phyloP scores from a whole-genome alignment of 2,888 invertebrate genomes.

The Xanthia icteritia region DNA sequence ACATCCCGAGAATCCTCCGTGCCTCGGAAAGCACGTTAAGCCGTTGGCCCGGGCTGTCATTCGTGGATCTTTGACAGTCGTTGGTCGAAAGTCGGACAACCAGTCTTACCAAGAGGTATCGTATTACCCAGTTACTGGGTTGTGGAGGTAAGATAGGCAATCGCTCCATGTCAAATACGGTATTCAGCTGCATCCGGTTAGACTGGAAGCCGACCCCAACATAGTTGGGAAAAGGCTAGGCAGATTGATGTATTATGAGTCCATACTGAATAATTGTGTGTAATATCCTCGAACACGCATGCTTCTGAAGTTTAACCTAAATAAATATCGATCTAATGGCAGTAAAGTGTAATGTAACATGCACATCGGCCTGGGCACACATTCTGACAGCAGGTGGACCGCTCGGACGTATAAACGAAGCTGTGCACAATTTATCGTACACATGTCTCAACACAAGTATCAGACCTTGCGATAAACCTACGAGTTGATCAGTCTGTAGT shows the following conservation, averaged over 20 bases:
- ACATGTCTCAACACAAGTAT: conserved; percentile 23
- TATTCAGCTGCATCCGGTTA: too few species aligned
- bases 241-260: conserved; percentile 10
- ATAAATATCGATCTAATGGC: conserved; percentile 52
- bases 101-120: too few species aligned
- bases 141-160: too few species aligned
- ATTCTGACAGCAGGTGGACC: conserved; percentile 30
- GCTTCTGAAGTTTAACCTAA: conserved; percentile 34
- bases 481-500: conserved; percentile 32
- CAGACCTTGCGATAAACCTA: conserved; percentile 13
- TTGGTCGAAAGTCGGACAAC: too few species aligned
- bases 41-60: too few species aligned
- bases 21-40: too few species aligned
- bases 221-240: too few species aligned
- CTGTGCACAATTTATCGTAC: conserved; percentile 39
- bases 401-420: conserved; percentile 19
- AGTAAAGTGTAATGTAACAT: conserved; percentile 12
- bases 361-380: conserved; percentile 18
- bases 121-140: too few species aligned
- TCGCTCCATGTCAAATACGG: too few species aligned
- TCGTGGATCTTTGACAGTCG: too few species aligned
- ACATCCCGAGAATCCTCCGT: too few species aligned
- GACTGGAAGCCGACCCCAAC: too few species aligned
- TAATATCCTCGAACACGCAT: conserved; percentile 45
- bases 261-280: background rate